Percentiles rank a stretch among this genome's conserved stretches.
Evolutionary conservation across 2,888 invertebrate species (phyloP).

Genomic region (Diaperis boleti): DNA sequence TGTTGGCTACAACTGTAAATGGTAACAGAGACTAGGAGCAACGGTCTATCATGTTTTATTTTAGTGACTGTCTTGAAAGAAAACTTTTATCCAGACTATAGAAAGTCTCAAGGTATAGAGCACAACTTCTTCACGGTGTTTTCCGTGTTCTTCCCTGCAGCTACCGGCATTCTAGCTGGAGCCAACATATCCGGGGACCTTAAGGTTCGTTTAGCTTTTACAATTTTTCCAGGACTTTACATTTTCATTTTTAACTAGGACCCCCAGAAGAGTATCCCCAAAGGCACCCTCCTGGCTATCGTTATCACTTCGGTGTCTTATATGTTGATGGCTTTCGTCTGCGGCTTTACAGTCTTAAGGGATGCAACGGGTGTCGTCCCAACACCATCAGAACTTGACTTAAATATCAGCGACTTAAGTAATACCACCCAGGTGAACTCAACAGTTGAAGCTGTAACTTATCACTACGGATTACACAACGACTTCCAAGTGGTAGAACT

Average conservation of each 20-base stretch:
- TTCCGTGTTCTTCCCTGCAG: slow-evolving; percentile 98
- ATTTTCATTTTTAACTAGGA: too few relatives aligned
- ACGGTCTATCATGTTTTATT: slow-evolving; percentile 51
- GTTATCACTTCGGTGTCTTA: slow-evolving; percentile 89
- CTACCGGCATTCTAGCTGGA: slow-evolving; percentile 96
- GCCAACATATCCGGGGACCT: slow-evolving; percentile 99
- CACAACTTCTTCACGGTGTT: slow-evolving; percentile 96
- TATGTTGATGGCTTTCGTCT: slow-evolving; percentile 83
- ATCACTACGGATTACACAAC: slow-evolving; percentile 78
- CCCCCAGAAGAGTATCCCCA: slow-evolving; percentile 88
- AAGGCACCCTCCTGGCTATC: slow-evolving; percentile 94
- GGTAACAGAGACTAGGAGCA: slow-evolving; percentile 10
- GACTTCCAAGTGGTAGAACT: slow-evolving; percentile 87
- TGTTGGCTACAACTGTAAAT: slow-evolving; percentile 87
- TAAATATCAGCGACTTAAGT: slow-evolving; percentile 69
- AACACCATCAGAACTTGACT: neutral
- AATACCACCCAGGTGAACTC: slow-evolving; percentile 68
- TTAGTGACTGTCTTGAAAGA: slow-evolving; percentile 77
- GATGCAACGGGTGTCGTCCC: slow-evolving; percentile 78
- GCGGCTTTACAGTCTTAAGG: slow-evolving; percentile 80
- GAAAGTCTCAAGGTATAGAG: slow-evolving; percentile 75
- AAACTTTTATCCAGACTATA: slow-evolving; percentile 86
- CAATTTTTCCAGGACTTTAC: too few relatives aligned
- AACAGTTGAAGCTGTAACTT: neutral
- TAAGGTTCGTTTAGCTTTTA: too few relatives aligned